Evolutionary conservation across 2,797 vertebrate species (phyloP).

Genomic region (Coregonus suidteri): DNA sequence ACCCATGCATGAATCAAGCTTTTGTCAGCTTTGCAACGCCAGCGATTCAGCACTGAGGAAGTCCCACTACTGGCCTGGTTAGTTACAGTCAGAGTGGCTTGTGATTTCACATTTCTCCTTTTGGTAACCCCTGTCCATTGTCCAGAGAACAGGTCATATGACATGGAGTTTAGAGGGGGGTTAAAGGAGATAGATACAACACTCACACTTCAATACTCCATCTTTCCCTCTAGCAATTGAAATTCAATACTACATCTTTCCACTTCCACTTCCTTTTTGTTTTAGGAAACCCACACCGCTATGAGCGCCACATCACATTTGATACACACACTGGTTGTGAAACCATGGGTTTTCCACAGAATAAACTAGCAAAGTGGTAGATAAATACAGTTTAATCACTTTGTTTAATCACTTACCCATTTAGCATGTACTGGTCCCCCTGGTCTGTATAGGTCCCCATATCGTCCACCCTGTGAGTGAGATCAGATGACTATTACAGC

Average conservation of each 20-base stretch:
- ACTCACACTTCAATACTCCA: background rate
- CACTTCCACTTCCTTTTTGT: slow-evolving; percentile 35
- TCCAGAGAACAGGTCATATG: background rate
- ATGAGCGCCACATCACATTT: background rate
- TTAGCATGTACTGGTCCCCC: slow-evolving; percentile 31
- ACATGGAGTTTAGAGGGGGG: background rate
- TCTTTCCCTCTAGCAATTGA: background rate
- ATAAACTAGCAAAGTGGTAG: background rate
- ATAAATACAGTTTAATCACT: slow-evolving; percentile 1
- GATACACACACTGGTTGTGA: background rate
- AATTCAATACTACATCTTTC: background rate
- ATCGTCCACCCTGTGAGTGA: slow-evolving; percentile 23
- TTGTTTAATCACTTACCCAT: slow-evolving; percentile 53
- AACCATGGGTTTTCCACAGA: background rate
- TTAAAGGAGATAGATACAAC: background rate
- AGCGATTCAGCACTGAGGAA: slow-evolving; percentile 24
- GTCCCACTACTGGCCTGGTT: slow-evolving; percentile 21
- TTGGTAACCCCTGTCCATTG: slow-evolving; percentile 3
- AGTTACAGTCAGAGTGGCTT: slow-evolving; percentile 21
- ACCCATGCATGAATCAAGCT: background rate
- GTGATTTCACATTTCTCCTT: slow-evolving; percentile 28
- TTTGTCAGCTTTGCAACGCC: background rate
- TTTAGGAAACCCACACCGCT: slow-evolving; percentile 30
- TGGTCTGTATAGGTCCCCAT: slow-evolving; percentile 53
- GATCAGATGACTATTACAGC: background rate